Conservation (phyloP, 2,797 vertebrate genomes). For the Petrocephalus sullivani region DNA sequence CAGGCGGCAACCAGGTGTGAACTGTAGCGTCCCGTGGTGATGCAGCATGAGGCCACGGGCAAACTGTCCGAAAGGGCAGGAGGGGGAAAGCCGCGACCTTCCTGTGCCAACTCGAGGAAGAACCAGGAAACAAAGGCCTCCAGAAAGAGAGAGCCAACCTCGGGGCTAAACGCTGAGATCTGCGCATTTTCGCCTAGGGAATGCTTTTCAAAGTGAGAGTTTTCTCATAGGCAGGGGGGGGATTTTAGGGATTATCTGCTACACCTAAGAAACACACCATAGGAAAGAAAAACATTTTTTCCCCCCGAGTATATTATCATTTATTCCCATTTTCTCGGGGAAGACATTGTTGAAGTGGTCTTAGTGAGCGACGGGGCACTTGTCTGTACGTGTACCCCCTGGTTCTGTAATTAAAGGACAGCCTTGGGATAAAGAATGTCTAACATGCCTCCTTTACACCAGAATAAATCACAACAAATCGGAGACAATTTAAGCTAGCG, state of each 20-base stretch:
- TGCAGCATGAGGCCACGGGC: neutral
- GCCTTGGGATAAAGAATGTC: constrained; percentile 19
- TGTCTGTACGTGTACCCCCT: neutral
- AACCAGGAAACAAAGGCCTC: neutral
- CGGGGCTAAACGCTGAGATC: constrained; percentile 20
- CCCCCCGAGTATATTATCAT: constrained; percentile 7
- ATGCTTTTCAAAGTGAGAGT: constrained; percentile 15
- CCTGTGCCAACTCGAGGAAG: constrained; percentile 15
- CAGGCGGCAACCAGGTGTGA: neutral
- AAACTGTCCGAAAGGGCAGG: neutral
- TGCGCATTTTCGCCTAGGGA: constrained; percentile 1
- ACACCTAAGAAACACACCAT: constrained; percentile 24
- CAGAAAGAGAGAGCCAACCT: neutral
- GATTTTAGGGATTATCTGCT: constrained; percentile 23
- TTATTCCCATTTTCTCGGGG: constrained; percentile 12
- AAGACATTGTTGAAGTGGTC: constrained; percentile 19
- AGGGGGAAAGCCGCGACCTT: neutral
- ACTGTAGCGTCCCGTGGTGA: neutral
- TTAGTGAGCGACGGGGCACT: constrained; percentile 14
- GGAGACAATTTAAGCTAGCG: constrained; percentile 12
- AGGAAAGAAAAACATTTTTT: constrained; percentile 18
- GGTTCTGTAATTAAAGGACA: constrained; percentile 15
- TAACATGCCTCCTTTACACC: constrained; percentile 18
- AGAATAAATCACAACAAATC: constrained; percentile 23
- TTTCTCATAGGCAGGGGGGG: constrained; percentile 9